Evolutionary conservation across 2,888 invertebrate species (phyloP).

Genomic region (Rosalia funebris): DNA sequence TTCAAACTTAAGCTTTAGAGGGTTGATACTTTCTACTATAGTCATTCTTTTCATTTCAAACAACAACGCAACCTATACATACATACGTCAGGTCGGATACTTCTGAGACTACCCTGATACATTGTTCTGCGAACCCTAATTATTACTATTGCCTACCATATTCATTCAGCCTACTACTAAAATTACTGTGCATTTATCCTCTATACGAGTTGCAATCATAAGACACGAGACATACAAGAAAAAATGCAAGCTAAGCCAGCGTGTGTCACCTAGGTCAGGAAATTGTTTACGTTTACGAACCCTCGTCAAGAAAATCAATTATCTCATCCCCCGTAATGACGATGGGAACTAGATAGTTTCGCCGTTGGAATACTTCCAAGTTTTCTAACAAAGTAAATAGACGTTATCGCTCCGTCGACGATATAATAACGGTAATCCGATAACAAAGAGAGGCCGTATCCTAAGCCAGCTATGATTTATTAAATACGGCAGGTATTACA

Average conservation of each 20-base stretch:
- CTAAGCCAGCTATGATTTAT: not conserved
- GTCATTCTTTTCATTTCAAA: too few relatives aligned
- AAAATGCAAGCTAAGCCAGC: not conserved
- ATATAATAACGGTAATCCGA: not conserved
- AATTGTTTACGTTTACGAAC: slow-evolving; percentile 2
- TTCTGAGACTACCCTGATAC: too few relatives aligned
- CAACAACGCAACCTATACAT: too few relatives aligned
- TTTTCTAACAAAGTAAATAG: not conserved
- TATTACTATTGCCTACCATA: too few relatives aligned
- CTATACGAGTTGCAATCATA: too few relatives aligned
- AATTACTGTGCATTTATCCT: too few relatives aligned
- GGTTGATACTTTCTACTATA: too few relatives aligned
- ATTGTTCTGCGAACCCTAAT: too few relatives aligned
- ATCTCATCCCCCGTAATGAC: not conserved
- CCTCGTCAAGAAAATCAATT: slow-evolving; percentile 1
- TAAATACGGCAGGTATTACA: not conserved
- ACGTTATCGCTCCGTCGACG: not conserved
- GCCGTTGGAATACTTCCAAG: slow-evolving; percentile 6
- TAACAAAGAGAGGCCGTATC: not conserved
- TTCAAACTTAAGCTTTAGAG: too few relatives aligned
- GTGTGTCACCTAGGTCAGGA: slow-evolving; percentile 3
- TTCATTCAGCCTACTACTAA: too few relatives aligned
- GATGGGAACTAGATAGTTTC: not conserved
- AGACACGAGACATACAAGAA: too few relatives aligned
- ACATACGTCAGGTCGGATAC: too few relatives aligned